Conservation (phyloP, 2,797 vertebrate genomes). For the Vespertilio murinus region DNA sequence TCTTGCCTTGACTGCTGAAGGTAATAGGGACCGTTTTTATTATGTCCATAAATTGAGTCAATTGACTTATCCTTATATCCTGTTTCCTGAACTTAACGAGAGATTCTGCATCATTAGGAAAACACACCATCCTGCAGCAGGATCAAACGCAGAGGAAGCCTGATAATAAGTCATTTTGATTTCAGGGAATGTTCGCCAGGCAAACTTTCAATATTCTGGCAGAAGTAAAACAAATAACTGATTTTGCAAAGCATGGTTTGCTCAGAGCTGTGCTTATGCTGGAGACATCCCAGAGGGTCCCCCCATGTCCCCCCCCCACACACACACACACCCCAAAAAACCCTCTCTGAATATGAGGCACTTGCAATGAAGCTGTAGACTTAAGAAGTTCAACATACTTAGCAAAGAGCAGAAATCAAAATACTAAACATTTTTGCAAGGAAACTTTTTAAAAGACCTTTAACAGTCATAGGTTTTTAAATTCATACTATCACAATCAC, state of each 20-base stretch:
- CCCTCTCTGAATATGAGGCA: conserved; percentile 44
- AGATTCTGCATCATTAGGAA: conserved; percentile 90
- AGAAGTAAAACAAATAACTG: conserved; percentile 77
- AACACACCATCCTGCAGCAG: conserved; percentile 87
- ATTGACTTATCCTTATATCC: conserved; percentile 91
- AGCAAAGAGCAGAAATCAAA: conserved; percentile 49
- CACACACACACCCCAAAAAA: background rate
- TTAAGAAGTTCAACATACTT: conserved; percentile 32
- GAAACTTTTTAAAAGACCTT: background rate
- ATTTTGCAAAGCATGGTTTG: conserved; percentile 65
- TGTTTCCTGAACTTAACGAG: conserved; percentile 91
- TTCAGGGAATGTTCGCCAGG: conserved; percentile 81
- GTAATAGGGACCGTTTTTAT: conserved; percentile 88
- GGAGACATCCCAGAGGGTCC: conserved; percentile 59
- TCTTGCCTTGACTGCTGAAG: conserved; percentile 86
- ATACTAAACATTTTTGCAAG: conserved; percentile 47
- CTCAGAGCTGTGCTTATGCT: conserved; percentile 38
- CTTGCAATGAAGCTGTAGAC: conserved; percentile 40
- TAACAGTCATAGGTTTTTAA: background rate
- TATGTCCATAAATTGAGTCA: conserved; percentile 89
- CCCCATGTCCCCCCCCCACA: background rate
- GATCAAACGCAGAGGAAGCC: conserved; percentile 87
- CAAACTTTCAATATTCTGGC: conserved; percentile 82
- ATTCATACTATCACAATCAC: background rate
- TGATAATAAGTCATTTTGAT: conserved; percentile 86